Base-by-base conservation (phyloP, 2,888 invertebrate genomes). In the Pseudoips prasinana region DNA sequence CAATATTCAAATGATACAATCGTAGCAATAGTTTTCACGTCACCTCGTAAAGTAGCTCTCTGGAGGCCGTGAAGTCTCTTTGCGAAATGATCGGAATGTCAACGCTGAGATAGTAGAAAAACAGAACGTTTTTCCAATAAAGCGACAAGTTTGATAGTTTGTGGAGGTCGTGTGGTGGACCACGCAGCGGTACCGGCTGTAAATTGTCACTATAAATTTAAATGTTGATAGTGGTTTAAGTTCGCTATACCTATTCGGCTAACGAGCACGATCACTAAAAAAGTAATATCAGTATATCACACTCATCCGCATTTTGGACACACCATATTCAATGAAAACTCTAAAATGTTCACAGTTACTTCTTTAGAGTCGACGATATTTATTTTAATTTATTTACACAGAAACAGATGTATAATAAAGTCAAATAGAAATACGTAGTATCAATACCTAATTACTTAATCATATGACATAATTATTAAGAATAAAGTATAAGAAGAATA, bases 271-370 rank as follows among this genome's bases (percentile, higher is more conserved):
- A 50, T 59, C 73, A 70, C 73, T 72, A 78, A 76, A 79, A 77
- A 78, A 73, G 69, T 71, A 74, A 82, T 84, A 80, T 73, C 86
- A 76, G 79, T 86, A 86, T 81, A 84, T 86, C 82, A 87, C 81
- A 65, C 67, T 71, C 78, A 76, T 80, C 80, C 73, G 77, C 75
- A 69, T 73, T 75, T 78, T 50, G 74, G 76, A 70, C 69, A 71
- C 69, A 58, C 59, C 60, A 55, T 64, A 59, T 69, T 73, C 74
- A 71, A 68, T 75, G 77, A 73, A 77, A 72, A 73, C 59, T 73
- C 62, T 68, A 50, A 64, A 69, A 67, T 47, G 48, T 33, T 53
- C 55, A 74, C 77, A 77, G 49, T 17, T n/a, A 66, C 51, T 10
- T 8, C 46, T 46, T 26, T 73, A 56, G 85, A 86, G 83, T 64